Percentiles rank a stretch among this genome's conserved stretches.
Evolutionary conservation across 2,113 vertebrate genomes (phyloP).

Genomic region (Mormoops blainvillei): DNA sequence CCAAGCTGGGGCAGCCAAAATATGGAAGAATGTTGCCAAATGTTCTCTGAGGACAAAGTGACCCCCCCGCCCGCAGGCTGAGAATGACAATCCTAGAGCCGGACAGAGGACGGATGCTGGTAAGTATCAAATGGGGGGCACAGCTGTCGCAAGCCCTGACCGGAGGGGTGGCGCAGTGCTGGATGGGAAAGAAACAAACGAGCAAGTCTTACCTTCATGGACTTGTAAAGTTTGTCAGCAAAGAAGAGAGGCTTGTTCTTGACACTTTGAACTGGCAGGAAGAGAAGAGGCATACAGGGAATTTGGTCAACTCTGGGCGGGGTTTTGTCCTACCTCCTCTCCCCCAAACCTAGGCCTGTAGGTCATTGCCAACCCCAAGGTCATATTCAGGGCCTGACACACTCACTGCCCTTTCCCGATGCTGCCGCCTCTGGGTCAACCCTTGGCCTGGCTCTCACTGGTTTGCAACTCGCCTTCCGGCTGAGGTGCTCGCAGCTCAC

Average conservation of each 20-base stretch:
- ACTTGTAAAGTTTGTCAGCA: constrained; percentile 95
- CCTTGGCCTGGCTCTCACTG: neutral
- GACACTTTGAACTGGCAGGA: constrained; percentile 90
- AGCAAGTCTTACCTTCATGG: constrained; percentile 92
- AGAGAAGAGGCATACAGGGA: neutral
- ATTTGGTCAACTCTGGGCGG: neutral
- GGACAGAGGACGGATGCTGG: neutral
- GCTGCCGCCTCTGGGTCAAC: neutral
- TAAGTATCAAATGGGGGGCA: no score
- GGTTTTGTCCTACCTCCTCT: neutral
- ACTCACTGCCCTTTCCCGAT: neutral
- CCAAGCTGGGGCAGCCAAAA: neutral
- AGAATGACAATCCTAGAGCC: neutral
- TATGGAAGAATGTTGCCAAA: neutral
- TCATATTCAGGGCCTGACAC: no score
- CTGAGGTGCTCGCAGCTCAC: neutral
- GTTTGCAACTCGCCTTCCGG: neutral
- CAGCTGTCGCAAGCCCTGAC: neutral
- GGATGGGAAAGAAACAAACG: neutral
- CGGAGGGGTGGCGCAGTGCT: rapidly evolving
- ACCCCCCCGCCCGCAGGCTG: neutral
- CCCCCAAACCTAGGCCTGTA: neutral
- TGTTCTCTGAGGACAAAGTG: neutral
- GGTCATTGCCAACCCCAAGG: neutral
- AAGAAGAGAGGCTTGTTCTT: constrained; percentile 96